Evolutionary conservation across 2,888 invertebrate species (phyloP), one percentile per base, ranked within the genome.

Genomic region (Salticus scenicus): DNA sequence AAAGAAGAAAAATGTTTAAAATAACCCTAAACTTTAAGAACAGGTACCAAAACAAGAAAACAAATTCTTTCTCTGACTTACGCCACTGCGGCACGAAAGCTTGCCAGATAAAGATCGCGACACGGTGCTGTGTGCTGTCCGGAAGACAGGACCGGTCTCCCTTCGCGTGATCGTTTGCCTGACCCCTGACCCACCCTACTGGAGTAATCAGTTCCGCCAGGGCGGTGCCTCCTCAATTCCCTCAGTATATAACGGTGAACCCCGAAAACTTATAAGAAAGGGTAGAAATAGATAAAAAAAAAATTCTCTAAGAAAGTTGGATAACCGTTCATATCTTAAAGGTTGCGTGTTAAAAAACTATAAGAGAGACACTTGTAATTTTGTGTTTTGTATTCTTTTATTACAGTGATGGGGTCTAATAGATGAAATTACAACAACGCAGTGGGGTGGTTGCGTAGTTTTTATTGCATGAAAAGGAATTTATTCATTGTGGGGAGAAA

Each of bases 131-230:
- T 77, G 51, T 33, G 64, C 66, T 71, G 77, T 77, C 77, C 77
- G 69, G 78, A 71, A 63, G 47, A 47, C 20, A 10, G 57, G 79
- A 80, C 79, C 70, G 78, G 78, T 71, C 78, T 51, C 33, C 57
- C 72, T 63, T 64, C 63, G 64, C 82, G 76, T 82, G 82, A 76
- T 76, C 71, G 37, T 57, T 24, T 73, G 28, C 51, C 14, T 70
- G 76, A 82, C 82, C 76, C 76, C 51, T 71, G 64, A 82, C 64
- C 76, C 71, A 28, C 33, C 20, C 31, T 66, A 72, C 47, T 51
- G 30, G 76, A 51, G 42, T 47, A 67, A 82, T 82, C 82, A 76
- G 82, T 82, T 82, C 82, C 82, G 70, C 75, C 81, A 69, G 28
- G 70, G 24, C 42, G 69, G 31, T 33, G 37, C 8, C 24, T 57